Conservation (phyloP, 2,113 vertebrate species). For the Sinosuthora webbiana region DNA sequence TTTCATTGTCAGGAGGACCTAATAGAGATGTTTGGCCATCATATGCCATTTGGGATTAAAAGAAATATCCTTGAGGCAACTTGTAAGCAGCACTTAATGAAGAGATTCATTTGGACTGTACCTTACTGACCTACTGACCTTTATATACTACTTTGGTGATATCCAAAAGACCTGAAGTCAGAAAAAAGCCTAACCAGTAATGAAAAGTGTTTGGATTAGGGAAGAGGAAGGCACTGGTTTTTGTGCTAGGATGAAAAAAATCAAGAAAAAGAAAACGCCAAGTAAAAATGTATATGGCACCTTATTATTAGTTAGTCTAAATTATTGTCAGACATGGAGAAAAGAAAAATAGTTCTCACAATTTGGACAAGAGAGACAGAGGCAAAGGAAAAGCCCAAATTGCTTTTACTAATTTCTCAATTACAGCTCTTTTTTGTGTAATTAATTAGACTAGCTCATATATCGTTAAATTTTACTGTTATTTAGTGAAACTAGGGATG, state of each 20-base stretch:
- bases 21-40: neutral
- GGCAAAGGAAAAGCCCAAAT: neutral
- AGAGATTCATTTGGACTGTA: neutral
- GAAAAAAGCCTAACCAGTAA: neutral
- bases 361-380: neutral
- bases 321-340: neutral
- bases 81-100: neutral
- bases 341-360: neutral
- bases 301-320: neutral
- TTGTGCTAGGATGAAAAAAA: neutral
- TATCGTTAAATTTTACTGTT: neutral
- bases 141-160: neutral
- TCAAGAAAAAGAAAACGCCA: neutral
- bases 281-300: neutral
- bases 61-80: neutral
- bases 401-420: neutral
- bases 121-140: neutral
- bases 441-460: neutral
- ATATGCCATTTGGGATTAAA: neutral
- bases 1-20: neutral
- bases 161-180: neutral
- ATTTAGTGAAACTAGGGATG: neutral
- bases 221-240: neutral
- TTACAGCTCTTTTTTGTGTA: neutral
- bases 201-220: neutral